Base-by-base conservation (phyloP, 2,888 invertebrate species). In the Drosophila maculinotata region DNA sequence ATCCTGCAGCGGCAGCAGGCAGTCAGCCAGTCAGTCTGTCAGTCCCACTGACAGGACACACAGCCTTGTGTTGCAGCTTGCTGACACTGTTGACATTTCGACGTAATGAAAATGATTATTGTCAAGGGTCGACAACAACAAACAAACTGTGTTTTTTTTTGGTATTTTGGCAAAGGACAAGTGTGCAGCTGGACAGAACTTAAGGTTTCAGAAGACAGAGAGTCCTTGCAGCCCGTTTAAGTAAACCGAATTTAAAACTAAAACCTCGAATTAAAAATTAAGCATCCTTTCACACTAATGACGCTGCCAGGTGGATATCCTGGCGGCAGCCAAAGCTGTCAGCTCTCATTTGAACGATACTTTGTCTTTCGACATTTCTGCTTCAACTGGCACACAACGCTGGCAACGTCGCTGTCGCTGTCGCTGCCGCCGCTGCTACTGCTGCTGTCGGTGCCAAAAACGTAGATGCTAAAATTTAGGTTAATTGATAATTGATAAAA, bases 401-500 rank as follows among this genome's bases (percentile, higher is more conserved):
- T 51, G 54, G 30, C 58, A 31, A 30, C 54, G 66, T 30, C 28
- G 52, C 53, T 53, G 53, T 35, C 58, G 52, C 45, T 53, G 42
- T 45, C 41, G 54, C 28, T 36, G 59, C 23, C 2, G 12, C 25
- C 14, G 33, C 20, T 14, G 8, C 33, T 12, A 25, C 57, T 58
- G 73, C 53, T 58, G 69, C 54, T 60, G 67, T 65, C 69, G 70
- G 57, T 87, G 87, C 82, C 85, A 87, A 87, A 87, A 87, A 82
- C 69, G 83, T 76, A 68, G 69, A 60, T 52, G 69, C 71, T 79
- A 63, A 86, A 84, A 85, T 85, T 80, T 88, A 68, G 84, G 84
- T 85, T 85, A 85, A 85, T 85, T 85, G 84, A 85, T 85, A 85
- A 88, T 85, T 85, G 84, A 85, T 88, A 85, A 81, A 73, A 77